Base-by-base conservation (phyloP, 2,797 vertebrate species). In the Heliangelus exortis region DNA sequence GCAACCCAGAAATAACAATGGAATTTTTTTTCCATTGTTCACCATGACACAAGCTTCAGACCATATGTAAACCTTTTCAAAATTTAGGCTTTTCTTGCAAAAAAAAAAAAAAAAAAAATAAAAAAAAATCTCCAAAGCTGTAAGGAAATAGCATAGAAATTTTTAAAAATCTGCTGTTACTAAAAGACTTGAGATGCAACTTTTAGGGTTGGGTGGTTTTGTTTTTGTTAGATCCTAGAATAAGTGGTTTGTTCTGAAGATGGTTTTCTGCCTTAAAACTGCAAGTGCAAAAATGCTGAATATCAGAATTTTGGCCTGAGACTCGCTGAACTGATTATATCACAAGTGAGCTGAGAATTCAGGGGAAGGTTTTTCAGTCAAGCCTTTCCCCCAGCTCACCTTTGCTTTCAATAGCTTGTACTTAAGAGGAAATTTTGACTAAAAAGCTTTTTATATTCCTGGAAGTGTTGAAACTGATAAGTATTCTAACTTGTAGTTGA, bases 251-350 rank as follows among this genome's bases (percentile, higher is more conserved):
- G 48, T 43, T 85, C 41, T 62, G 59, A 93, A 61, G 47, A 47
- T 61, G 11, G 34, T 86, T 87, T 92, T 90, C 90, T 95, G 93
- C 92, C 94, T 95, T 95, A 95, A 93, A 71, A 75, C 28, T 83
- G 39, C 36, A 68, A 89, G 78, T 83, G 61, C 47, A 80, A 66
- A 96, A 93, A 74, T 66, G 51, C 25, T 74, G 58, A 91, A 28
- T 74, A 51, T 75, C 15, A 66, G 29, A 75, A 55, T 66, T 68
- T 65, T 85, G 51, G 16, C 54, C 80, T 81, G n/a, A 77, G 39
- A 51, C 29, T 94, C 12, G 22, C 31, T 84, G 63, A 91, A 62
- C 25, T 5, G 14, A 31, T 66, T 21, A 22, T 51, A 47, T 39
- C 28, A 26, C 28, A 75, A 58, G n/a, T 39, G 23, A 76, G 34